Base-by-base conservation (phyloP, 2,113 vertebrate species). In the Hystrix cristata region DNA sequence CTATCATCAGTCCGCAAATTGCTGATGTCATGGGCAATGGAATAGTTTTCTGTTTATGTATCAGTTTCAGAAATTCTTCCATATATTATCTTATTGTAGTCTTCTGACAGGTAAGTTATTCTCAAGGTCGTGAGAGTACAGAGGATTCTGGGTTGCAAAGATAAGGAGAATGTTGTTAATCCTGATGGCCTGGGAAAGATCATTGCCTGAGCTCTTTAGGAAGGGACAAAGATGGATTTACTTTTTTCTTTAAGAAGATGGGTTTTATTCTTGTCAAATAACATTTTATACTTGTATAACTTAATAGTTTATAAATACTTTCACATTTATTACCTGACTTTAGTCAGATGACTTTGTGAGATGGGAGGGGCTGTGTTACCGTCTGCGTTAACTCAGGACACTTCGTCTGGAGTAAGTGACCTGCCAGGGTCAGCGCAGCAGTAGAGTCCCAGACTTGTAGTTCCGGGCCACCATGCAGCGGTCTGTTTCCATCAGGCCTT, bases 171-270 rank as follows among this genome's bases (percentile, higher is more conserved):
- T 65, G 13, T 60, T 79, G 91, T 71, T 55, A 21, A 51, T 88
- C 27, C 18, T 46, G 0, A 27, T 84, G n/a, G 29, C 27, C 55
- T 59, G 55, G 69, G 81, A 69, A 23, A 87, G 38, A 31, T 46
- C 34, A 60, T 80, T 53, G 15, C 7, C 31, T 90, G 74, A 31
- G 43, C n/a, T 90, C n/a, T 69, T 80, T 5, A 48, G 65, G 51
- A 92, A 87, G 3, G 87, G 46, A 64, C 13, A 69, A 88, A 79
- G 31, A 8, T 46, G 67, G 51, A 78, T 53, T 81, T 85, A 60
- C 34, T 65, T 60, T 96, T 87, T 94, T 72, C 57, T 86, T 74
- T 86, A 69, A 81, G 59, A 92, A 94, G 48, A 11, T 65, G 87
- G 38, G 12, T 62, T 94, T 96, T 90, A 57, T 85, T 86, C 48